Evolutionary conservation across 2,797 vertebrate species (phyloP).

Genomic region (Saxicola maurus): DNA sequence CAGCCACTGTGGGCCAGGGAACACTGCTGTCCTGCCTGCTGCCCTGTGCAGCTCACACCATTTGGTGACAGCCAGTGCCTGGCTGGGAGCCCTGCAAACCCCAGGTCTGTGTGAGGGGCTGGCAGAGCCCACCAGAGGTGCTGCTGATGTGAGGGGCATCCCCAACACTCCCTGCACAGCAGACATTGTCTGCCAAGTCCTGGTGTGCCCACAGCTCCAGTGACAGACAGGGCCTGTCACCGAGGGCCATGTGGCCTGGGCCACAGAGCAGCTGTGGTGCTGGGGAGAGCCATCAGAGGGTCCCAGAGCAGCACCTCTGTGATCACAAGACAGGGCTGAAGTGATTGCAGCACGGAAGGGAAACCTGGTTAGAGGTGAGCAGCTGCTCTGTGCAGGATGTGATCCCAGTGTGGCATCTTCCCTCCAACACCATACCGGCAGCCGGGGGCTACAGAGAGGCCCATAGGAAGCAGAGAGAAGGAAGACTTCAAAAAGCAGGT

Average conservation of each 20-base stretch:
- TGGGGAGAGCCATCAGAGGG: no score
- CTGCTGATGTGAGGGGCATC: no score
- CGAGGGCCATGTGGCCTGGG: no score
- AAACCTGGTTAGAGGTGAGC: neutral
- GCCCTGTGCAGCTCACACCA: neutral
- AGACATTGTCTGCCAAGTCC: no score
- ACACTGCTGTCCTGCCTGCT: fast-evolving
- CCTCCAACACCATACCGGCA: neutral
- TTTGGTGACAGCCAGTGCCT: neutral
- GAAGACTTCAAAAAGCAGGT: neutral
- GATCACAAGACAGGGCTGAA: neutral
- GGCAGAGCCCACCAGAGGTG: neutral
- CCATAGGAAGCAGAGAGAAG: neutral
- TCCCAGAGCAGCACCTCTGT: neutral
- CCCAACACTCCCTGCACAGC: no score
- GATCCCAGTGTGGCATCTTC: neutral
- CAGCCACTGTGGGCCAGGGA: neutral
- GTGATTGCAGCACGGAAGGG: neutral
- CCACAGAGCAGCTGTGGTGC: no score
- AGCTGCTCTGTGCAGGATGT: neutral
- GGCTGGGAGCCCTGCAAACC: neutral
- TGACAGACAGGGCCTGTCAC: no score
- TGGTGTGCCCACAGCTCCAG: no score
- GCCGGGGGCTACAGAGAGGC: fast-evolving
- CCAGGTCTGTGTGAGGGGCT: neutral